phyloP scores from a whole-genome alignment of 2,113 vertebrate species.

The Cavia aperea region DNA sequence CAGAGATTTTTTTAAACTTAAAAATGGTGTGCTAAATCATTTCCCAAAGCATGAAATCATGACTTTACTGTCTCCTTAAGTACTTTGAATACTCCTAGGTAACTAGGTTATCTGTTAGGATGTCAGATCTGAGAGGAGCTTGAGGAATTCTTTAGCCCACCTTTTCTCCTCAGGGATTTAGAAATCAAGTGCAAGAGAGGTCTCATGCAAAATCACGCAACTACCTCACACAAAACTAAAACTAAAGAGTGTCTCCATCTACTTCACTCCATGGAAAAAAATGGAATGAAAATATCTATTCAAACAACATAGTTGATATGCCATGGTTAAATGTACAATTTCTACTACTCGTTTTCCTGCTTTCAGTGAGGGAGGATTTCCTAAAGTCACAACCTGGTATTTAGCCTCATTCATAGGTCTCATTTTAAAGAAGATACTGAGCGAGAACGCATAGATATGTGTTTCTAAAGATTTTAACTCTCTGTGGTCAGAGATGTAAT shows the following conservation, averaged over 20 bases:
- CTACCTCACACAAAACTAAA: background rate
- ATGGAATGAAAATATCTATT: background rate
- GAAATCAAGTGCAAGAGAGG: background rate
- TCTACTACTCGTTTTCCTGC: background rate
- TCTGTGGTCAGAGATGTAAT: background rate
- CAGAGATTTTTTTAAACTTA: conserved; percentile 25
- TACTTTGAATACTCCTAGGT: background rate
- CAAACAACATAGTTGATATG: background rate
- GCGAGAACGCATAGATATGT: background rate
- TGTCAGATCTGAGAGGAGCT: background rate
- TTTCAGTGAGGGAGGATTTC: background rate
- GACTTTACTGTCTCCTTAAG: conserved; percentile 20
- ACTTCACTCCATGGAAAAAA: background rate
- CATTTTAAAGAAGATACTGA: background rate
- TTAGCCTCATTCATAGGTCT: background rate
- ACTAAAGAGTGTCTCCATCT: background rate
- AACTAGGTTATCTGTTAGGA: background rate
- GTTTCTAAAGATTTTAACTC: background rate
- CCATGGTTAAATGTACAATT: background rate
- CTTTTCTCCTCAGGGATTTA: background rate
- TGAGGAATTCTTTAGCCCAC: background rate
- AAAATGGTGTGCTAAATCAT: background rate
- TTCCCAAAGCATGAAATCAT: conserved; percentile 16
- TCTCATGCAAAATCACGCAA: conserved; percentile 3
- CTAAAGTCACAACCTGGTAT: background rate